Evolutionary conservation across 2,113 vertebrate genomes (phyloP).

Genomic region (Coracopsis vasa): DNA sequence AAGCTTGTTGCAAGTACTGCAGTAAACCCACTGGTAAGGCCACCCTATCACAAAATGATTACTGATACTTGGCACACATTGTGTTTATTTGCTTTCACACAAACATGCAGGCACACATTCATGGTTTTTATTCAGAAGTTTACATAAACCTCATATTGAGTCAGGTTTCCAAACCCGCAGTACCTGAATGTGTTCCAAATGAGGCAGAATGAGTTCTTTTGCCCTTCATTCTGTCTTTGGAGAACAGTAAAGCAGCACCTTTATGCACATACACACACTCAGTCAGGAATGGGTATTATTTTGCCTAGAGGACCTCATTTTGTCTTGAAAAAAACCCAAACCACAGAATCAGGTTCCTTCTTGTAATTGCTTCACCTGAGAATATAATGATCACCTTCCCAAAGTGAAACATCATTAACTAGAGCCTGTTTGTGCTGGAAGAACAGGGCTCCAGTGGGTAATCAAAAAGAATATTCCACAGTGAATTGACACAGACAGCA

Average conservation of each 20-base stretch:
- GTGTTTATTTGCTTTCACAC: background rate
- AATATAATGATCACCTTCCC: background rate
- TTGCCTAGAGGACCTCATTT: background rate
- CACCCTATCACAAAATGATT: background rate
- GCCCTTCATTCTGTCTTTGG: background rate
- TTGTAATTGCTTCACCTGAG: background rate
- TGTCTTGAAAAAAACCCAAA: background rate
- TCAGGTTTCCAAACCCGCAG: background rate
- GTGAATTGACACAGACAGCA: constrained; percentile 22
- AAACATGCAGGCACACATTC: background rate
- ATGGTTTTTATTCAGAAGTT: background rate
- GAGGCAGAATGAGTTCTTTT: background rate
- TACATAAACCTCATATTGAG: background rate
- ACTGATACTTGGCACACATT: background rate
- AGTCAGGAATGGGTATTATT: background rate
- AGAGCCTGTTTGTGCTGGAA: background rate
- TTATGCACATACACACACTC: background rate
- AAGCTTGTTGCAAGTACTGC: background rate
- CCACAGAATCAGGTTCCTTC: background rate
- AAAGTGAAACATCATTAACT: background rate
- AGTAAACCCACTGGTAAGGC: background rate
- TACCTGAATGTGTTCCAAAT: background rate
- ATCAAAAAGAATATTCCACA: constrained; percentile 33
- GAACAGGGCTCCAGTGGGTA: background rate
- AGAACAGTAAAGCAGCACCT: background rate